Evolutionary conservation across 2,113 vertebrate genomes (phyloP).

Genomic region (Tonatia bakeri): DNA sequence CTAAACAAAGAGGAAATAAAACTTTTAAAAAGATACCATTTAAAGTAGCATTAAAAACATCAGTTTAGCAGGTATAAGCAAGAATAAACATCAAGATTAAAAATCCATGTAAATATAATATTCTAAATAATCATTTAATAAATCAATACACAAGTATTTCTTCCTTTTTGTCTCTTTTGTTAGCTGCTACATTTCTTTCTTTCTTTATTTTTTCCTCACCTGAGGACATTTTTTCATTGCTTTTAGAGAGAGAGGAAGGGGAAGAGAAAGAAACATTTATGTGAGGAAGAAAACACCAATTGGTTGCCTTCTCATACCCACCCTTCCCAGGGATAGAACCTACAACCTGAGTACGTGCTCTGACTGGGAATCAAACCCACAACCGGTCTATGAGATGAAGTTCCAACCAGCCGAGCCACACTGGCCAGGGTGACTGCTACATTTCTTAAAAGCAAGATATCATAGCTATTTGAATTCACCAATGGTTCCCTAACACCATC

Average conservation of each 20-base stretch:
- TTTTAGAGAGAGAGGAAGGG: too few species aligned
- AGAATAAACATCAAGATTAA: not conserved
- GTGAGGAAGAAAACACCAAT: too few species aligned
- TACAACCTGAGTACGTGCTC: too few species aligned
- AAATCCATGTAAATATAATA: constrained; percentile 25
- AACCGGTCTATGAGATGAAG: too few species aligned
- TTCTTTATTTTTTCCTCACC: too few species aligned
- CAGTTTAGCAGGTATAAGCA: not conserved
- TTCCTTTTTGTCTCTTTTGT: not conserved
- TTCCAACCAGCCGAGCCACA: too few species aligned
- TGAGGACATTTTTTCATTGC: too few species aligned
- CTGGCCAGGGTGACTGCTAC: not conserved
- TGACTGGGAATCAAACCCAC: too few species aligned
- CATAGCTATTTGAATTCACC: not conserved
- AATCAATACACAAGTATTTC: not conserved
- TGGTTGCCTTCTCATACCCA: too few species aligned
- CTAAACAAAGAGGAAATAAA: not conserved
- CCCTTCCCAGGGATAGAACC: too few species aligned
- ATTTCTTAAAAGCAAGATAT: constrained; percentile 19
- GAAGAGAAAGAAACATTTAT: too few species aligned
- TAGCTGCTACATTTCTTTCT: not conserved
- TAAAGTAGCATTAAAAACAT: not conserved
- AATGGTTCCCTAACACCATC: not conserved
- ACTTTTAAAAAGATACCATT: not conserved
- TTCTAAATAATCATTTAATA: constrained; percentile 27